A percentile compares a stretch with the other conserved stretches of the same genome.
These are phyloP conservation scores for Zeuzera pyrina DNA, from an alignment of 2,888 invertebrate species.

Conservation along the genomic window DNA sequence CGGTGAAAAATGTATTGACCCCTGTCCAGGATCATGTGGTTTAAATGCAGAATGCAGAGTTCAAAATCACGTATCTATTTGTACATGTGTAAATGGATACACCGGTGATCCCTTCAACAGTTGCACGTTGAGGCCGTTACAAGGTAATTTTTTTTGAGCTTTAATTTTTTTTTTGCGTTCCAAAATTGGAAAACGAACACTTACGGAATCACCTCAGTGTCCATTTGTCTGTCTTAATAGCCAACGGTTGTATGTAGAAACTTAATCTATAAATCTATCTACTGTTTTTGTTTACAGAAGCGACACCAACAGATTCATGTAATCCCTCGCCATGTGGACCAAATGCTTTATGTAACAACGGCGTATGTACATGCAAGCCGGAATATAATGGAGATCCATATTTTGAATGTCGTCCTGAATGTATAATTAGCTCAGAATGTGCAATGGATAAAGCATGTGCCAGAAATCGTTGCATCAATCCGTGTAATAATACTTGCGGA, in stretches of 20 bases:
- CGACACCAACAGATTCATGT: slow-evolving; percentile 64
- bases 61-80: slow-evolving; percentile 83
- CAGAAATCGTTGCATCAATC: slow-evolving; percentile 79
- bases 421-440: slow-evolving; percentile 82
- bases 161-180: no score
- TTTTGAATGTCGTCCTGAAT: slow-evolving; percentile 81
- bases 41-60: slow-evolving; percentile 80
- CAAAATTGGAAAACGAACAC: no score
- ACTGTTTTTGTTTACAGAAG: slow-evolving; percentile 27
- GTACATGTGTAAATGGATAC: slow-evolving; percentile 80
- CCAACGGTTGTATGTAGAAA: not conserved
- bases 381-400: slow-evolving; percentile 79
- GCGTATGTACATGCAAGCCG: slow-evolving; percentile 73
- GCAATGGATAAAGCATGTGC: slow-evolving; percentile 79
- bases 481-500: slow-evolving; percentile 85
- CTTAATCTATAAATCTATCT: slow-evolving; percentile 3
- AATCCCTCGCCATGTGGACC: slow-evolving; percentile 79
- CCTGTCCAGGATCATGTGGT: slow-evolving; percentile 85
- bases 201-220: no score
- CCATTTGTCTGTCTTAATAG: no score
- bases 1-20: slow-evolving; percentile 81
- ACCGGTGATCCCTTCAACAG: slow-evolving; percentile 84
- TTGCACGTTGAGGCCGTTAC: slow-evolving; percentile 73
- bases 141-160: no score
- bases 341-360: slow-evolving; percentile 74